Evolutionary conservation across 1,140 invertebrate species (phyloP), one percentile per base, ranked within the genome.

Genomic region (Leptinotarsa undecemlineata): DNA sequence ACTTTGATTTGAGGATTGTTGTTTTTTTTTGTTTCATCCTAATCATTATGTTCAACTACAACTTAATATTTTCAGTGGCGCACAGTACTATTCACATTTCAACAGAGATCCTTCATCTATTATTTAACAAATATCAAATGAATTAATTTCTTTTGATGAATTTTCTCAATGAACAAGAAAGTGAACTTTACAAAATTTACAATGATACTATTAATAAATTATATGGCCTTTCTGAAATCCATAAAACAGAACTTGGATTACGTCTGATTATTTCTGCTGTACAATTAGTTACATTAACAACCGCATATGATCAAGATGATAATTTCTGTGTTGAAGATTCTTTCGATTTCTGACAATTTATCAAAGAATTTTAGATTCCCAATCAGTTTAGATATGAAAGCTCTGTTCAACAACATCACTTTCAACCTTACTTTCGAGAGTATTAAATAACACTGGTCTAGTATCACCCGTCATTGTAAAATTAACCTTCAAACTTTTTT

Each of bases 81-180:
- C 15, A n/a, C 0, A 19, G 8, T 71, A 71, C 20, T 20, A 71
- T 20, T 1, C 15, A 60, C 15, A 8, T 14, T 3, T 68, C 2
- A 26, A 8, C 13, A 68, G 66, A 47, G 33, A 68, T 23, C 23
- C 47, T 19, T 68, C 66, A 5, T 26, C n/a, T 19, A 63, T n/a
- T n/a, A 63, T 63, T 1, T 4, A 63, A 63, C 61, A 63, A 19
- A n/a, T n/a, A n/a, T n/a, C n/a, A 63, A 63, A 68, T 23, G 14
- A 8, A 14, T 6, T 68, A 6, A 42, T 68, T 42, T 21, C 21
- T 21, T 68, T 8, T n/a, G 2, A 68, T 0, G 8, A 68, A 23
- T 17, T 21, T 1, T 21, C 21, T 68, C 1, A 26, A n/a, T 2
- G 14, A 26, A 3, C 13, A 33, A 68, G 21, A 68, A 68, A 23